Base-by-base conservation (phyloP, 1,140 invertebrate genomes). In the Cyphomyrmex costatus region DNA sequence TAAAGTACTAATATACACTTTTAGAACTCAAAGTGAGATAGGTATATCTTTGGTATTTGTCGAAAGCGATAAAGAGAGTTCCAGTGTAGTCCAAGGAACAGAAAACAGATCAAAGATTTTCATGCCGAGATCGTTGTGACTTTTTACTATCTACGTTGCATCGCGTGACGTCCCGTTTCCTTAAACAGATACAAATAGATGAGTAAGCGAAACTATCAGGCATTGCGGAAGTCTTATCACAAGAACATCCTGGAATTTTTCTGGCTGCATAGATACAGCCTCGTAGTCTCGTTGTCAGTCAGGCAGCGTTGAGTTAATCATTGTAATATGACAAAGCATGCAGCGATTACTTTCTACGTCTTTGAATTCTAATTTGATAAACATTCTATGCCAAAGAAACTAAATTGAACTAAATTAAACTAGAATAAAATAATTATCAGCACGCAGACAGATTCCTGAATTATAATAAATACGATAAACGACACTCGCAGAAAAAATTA, bases 161-260 rank as follows among this genome's bases (percentile, higher is more conserved):
- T 51, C 21, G n/a, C 74, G 27, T 19, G 53, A 76, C 1, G 14
- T 56, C 19, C 27, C 6, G 3, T 80, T 56, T 70, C 21, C 21
- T 58, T 71, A 30, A 58, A 71, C 24, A 61, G 51, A 65, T 42
- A 33, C 58, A 77, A 61, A 68, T 49, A 60, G 49, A 82, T 42
- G 71, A 88, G 71, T 79, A 83, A 89, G 58, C 77, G n/a, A 16
- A 8, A 7, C 63, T 90, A 90, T 90, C 82, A 16, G 19, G 0
- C n/a, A 33, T 16, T 60, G 42, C 89, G 88, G 89, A 90, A 90
- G 78, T 56, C 16, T 90, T 90, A 90, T 90, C 89, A 0, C 42
- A 61, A 58, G 73, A 60, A 79, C 83, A 90, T 88, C 88, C 88
- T 87, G 79, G 46, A 87, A 88, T 60, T 82, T 87, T 89, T 87